Evolutionary conservation across 2,888 invertebrate species (phyloP).

Genomic region (Myathropa florea): DNA sequence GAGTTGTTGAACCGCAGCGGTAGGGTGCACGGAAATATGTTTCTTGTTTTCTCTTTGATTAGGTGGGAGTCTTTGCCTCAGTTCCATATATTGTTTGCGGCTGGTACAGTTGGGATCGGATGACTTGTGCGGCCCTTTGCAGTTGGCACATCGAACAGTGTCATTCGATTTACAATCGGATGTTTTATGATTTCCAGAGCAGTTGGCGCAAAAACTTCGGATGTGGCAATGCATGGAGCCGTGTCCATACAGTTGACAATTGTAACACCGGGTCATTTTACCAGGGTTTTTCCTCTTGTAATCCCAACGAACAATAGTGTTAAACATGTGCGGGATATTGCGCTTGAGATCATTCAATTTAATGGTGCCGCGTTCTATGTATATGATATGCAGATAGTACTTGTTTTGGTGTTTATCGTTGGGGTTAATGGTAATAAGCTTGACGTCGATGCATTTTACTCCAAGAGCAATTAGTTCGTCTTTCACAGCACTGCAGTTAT

Average conservation of each 20-base stretch:
- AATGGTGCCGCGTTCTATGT: conserved; percentile 6
- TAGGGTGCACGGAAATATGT: neutral
- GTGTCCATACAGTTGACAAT: conserved; percentile 6
- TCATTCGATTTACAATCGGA: too few species aligned
- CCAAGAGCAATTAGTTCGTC: neutral
- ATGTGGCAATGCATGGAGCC: too few species aligned
- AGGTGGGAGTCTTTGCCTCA: neutral
- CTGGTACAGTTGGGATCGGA: neutral
- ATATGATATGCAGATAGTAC: neutral
- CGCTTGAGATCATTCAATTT: too few species aligned
- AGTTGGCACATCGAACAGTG: too few species aligned
- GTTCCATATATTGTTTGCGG: neutral
- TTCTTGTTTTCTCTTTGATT: neutral
- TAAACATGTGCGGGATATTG: conserved; percentile 1
- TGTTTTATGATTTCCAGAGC: too few species aligned
- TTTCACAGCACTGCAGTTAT: neutral
- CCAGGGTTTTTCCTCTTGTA: neutral
- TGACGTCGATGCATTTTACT: neutral
- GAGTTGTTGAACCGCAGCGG: too few species aligned
- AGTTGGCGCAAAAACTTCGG: too few species aligned
- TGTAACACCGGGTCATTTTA: conserved; percentile 1
- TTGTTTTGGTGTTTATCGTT: neutral
- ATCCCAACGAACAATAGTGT: conserved; percentile 10
- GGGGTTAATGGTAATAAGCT: neutral
- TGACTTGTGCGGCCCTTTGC: neutral